Evolutionary conservation across 2,797 vertebrate genomes (phyloP).

Genomic region (Eulemur coronatus): DNA sequence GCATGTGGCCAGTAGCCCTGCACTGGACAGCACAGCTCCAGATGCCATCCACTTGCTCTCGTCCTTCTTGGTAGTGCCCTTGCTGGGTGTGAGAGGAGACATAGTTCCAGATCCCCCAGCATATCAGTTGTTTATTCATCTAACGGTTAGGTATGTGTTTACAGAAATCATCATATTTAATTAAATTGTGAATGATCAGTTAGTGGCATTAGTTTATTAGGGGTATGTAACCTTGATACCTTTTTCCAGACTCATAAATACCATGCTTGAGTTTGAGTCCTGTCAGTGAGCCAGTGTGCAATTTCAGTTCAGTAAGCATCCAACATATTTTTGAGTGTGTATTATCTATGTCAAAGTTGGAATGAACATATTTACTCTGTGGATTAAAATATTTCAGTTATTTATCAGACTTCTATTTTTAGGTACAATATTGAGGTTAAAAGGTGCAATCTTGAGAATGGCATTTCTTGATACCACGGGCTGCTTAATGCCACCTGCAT

Average conservation of each 20-base stretch:
- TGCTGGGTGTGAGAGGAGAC: neutral
- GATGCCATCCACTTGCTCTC: neutral
- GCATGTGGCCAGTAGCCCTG: neutral
- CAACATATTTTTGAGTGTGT: neutral
- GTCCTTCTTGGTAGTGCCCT: neutral
- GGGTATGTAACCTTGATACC: neutral
- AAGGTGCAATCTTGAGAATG: conserved; percentile 95
- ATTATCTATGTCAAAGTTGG: neutral
- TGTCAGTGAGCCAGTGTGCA: neutral
- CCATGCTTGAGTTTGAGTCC: neutral
- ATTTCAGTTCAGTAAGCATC: neutral
- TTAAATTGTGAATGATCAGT: neutral
- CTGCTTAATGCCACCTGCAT: conserved; percentile 90
- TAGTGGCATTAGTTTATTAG: neutral
- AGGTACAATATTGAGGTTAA: conserved; percentile 96
- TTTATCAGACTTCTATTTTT: conserved; percentile 58
- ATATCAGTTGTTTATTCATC: neutral
- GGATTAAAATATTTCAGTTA: conserved; percentile 58
- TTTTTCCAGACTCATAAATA: conserved; percentile 29
- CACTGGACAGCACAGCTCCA: too few species aligned
- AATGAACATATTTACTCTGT: conserved; percentile 8
- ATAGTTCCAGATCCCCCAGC: neutral
- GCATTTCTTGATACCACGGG: conserved; percentile 95
- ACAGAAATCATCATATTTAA: neutral
- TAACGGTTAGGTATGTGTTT: neutral